Conservation (phyloP, 2,113 vertebrate species). For the Crotalus tigris region DNA sequence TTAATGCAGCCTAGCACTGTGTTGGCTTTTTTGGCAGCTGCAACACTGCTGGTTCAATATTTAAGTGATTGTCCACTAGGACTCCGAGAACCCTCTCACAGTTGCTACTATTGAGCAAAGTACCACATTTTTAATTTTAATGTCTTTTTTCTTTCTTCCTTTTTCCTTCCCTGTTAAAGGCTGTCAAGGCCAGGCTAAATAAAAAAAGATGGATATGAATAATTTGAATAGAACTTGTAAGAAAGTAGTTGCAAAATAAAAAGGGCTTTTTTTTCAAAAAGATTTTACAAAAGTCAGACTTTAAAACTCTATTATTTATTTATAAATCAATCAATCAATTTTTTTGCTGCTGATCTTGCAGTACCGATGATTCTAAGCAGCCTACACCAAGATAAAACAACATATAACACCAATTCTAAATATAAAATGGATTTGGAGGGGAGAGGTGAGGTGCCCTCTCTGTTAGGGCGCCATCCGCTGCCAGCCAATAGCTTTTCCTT, state of each 20-base stretch:
- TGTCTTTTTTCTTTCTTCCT: not conserved
- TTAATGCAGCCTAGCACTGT: not conserved
- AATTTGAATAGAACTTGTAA: not conserved
- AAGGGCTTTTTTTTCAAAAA: not conserved
- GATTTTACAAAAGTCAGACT: not conserved
- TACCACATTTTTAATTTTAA: not conserved
- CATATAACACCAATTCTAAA: no score
- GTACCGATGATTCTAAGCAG: no score
- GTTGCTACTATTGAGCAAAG: not conserved
- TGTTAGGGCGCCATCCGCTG: no score
- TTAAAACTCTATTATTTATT: not conserved
- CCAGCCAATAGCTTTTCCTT: no score
- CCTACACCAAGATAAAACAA: no score
- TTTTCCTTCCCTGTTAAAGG: not conserved
- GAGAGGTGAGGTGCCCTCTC: no score
- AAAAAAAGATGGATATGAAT: not conserved
- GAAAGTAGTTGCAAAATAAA: not conserved
- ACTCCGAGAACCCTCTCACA: not conserved
- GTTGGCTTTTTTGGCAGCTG: not conserved
- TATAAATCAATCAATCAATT: not conserved
- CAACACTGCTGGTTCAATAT: not conserved
- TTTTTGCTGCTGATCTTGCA: no score
- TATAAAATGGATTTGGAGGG: no score
- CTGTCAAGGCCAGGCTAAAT: not conserved
- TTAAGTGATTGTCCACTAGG: not conserved